Evolutionary conservation across 2,113 vertebrate species (phyloP), one percentile per base, ranked within the genome.

Genomic region (Nannospalax galili): DNA sequence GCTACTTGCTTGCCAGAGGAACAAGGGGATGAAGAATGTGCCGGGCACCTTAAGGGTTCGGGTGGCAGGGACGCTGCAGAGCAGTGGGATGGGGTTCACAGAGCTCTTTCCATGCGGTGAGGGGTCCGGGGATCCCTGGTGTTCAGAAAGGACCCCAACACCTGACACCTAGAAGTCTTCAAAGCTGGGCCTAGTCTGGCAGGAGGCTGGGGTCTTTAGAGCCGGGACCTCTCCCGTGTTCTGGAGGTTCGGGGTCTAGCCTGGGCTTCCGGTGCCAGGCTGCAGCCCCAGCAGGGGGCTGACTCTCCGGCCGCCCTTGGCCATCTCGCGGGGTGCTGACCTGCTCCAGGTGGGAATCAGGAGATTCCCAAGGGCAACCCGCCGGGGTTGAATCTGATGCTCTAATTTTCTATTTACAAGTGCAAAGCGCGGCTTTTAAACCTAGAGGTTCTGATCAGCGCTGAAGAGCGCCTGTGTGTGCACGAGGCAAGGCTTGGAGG

Each of bases 161-260:
- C n/a, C n/a, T n/a, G n/a, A n/a, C n/a, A 70, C 67, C 65, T 1
- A 16, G 48, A 70, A 79, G 90, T 8, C n/a, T 30, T 37, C 8
- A 3, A 52, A 17, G 24, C 0, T 52, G 82, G 35, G 42, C 37
- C 45, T 9, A 3, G 45, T 32, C 37, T 52, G 72, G 8, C 24
- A 42, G 72, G 32, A n/a, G n/a, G n/a, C n/a, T n/a, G n/a, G n/a
- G n/a, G n/a, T n/a, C n/a, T n/a, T n/a, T n/a, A n/a, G 86, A 48
- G 96, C 97, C 45, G 69, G 82, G 96, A 96, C 97, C 42, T 92
- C 96, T 98, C 98, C 97, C 92, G 2, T 94, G 12, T 56, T 80
- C 20, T 37, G 79, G 35, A 62, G 97, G 97, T 97, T 97, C 93
- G 95, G 96, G 97, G 96, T n/a, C n/a, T n/a, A n/a, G n/a, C n/a